phyloP scores from a whole-genome alignment of 2,113 vertebrate species.

The Misgurnus mizolepis region DNA sequence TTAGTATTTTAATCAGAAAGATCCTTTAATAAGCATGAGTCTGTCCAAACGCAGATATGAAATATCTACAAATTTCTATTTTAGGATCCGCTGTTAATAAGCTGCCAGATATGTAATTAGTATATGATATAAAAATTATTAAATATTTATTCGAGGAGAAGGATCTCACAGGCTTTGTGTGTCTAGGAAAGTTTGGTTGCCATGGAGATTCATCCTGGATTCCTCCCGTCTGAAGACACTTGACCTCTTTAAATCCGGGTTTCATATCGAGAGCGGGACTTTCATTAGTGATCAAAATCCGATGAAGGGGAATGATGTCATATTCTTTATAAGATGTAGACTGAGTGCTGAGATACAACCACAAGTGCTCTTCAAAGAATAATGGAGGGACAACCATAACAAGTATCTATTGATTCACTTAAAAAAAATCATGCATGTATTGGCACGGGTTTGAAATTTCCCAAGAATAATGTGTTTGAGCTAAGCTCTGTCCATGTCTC shows the following conservation, averaged over 20 bases:
- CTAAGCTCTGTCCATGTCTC: not conserved
- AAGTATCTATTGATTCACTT: not conserved
- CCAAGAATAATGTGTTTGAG: not conserved
- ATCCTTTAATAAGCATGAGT: conserved; percentile 59
- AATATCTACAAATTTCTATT: conserved; percentile 67
- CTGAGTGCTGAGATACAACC: not conserved
- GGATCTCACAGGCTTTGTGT: conserved; percentile 61
- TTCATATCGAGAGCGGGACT: not conserved
- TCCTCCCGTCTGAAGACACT: conserved; percentile 38
- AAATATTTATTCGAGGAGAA: conserved; percentile 73
- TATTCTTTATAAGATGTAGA: not conserved
- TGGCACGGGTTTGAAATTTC: not conserved
- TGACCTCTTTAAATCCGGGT: conserved; percentile 48
- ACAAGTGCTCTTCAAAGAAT: conserved; percentile 15
- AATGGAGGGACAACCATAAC: not conserved
- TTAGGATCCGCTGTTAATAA: conserved; percentile 65
- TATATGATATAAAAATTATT: conserved; percentile 72
- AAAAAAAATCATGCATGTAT: not conserved
- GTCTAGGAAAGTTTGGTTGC: conserved; percentile 59
- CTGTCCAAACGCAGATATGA: conserved; percentile 70
- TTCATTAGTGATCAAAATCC: conserved; percentile 15
- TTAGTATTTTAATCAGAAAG: conserved; percentile 35
- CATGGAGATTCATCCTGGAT: conserved; percentile 49
- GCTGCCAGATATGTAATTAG: conserved; percentile 78
- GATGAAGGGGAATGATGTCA: not conserved